Percentiles rank a stretch among this genome's conserved stretches.
phyloP scores from a whole-genome alignment of 2,113 vertebrate species.

The Recurvirostra avosetta region DNA sequence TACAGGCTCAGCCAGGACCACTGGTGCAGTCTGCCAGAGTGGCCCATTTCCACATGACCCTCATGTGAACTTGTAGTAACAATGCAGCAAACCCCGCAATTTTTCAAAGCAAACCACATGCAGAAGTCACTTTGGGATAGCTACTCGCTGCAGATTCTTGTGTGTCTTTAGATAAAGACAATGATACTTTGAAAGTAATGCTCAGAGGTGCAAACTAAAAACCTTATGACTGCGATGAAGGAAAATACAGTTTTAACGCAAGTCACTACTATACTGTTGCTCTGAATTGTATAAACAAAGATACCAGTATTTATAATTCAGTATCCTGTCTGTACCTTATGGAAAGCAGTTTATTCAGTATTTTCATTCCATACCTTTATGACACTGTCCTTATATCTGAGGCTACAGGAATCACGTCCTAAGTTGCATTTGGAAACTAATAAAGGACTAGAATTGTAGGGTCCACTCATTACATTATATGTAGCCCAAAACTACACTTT shows the following conservation, averaged over 20 bases:
- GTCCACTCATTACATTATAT: background rate
- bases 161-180: background rate
- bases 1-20: background rate
- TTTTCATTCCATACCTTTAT: background rate
- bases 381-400: background rate
- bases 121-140: background rate
- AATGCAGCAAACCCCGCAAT: background rate
- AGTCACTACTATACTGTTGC: background rate
- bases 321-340: background rate
- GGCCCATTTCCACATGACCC: rapidly evolving
- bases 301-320: background rate
- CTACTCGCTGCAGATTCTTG: background rate
- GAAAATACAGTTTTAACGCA: background rate
- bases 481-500: background rate
- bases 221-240: background rate
- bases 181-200: background rate
- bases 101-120: background rate
- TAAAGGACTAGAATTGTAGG: background rate
- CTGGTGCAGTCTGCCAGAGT: background rate
- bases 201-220: background rate
- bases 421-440: constrained; percentile 26
- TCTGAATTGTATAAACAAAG: background rate
- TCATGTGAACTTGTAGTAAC: background rate
- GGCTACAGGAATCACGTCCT: background rate
- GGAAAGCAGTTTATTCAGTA: background rate